phyloP scores from a whole-genome alignment of 2,888 invertebrate species.

The Malthinus flaveolus region DNA sequence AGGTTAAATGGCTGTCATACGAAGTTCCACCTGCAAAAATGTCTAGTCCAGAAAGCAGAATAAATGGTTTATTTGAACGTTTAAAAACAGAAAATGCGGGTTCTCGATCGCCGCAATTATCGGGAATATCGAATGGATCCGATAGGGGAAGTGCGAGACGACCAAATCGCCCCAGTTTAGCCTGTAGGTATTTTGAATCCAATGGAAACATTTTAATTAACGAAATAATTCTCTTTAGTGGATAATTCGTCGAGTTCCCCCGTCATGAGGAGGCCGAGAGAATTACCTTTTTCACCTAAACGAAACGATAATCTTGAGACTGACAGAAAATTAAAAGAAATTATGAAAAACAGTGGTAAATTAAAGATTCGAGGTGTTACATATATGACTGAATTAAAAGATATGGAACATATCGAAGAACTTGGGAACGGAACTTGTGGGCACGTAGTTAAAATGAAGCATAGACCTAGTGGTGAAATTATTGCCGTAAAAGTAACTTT shows the following conservation, averaged over 20 bases:
- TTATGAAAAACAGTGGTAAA: conserved; percentile 91
- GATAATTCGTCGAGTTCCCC: conserved; percentile 54
- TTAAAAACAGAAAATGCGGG: conserved; percentile 64
- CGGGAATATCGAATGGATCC: conserved; percentile 48
- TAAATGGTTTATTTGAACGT: conserved; percentile 80
- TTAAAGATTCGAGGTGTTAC: conserved; percentile 78
- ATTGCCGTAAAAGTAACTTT: conserved; percentile 87
- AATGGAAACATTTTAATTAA: conserved; percentile 6
- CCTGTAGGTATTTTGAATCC: conserved; percentile 19
- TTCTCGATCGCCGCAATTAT: conserved; percentile 51
- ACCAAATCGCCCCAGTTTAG: conserved; percentile 30
- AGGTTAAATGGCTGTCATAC: conserved; percentile 33
- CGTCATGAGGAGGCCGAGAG: conserved; percentile 57
- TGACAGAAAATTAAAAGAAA: conserved; percentile 86
- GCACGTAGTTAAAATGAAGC: conserved; percentile 95
- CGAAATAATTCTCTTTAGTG: conserved; percentile 17
- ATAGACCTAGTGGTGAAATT: conserved; percentile 79
- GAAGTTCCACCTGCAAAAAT: conserved; percentile 51
- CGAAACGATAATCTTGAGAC: conserved; percentile 62
- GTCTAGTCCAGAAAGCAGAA: conserved; percentile 78
- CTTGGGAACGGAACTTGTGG: conserved; percentile 96
- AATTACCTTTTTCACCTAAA: conserved; percentile 65
- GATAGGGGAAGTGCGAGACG: conserved; percentile 46
- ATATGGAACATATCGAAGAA: conserved; percentile 84
- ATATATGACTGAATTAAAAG: conserved; percentile 80